Evolutionary conservation across 2,113 vertebrate species (phyloP).

Genomic region (Notiomystis cincta): DNA sequence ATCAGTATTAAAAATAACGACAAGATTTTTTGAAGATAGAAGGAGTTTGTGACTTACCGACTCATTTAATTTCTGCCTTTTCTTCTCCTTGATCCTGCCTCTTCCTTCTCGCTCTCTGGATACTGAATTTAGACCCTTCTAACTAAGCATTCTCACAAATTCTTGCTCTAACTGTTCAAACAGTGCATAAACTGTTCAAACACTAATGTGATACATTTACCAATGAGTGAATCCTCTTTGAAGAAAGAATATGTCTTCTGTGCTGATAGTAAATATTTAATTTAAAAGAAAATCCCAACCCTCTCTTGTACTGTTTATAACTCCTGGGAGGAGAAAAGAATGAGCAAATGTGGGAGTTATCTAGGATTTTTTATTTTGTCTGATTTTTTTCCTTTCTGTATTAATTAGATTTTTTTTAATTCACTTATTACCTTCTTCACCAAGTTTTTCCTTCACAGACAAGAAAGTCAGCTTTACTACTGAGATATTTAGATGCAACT

Average conservation of each 20-base stretch:
- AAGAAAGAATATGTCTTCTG: neutral
- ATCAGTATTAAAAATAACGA: neutral
- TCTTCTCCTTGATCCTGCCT: neutral
- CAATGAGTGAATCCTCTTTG: neutral
- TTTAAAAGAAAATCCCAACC: neutral
- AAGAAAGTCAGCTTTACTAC: neutral
- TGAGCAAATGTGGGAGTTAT: fast-evolving
- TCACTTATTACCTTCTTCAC: neutral
- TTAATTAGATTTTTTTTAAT: neutral
- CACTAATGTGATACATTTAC: neutral
- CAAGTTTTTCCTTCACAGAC: neutral
- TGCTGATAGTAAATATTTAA: neutral
- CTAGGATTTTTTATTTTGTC: neutral
- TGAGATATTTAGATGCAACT: neutral
- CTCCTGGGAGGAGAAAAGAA: neutral
- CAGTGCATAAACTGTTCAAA: neutral
- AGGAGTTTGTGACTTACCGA: neutral
- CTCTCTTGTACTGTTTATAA: neutral
- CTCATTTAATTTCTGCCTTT: neutral
- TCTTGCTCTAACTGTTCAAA: neutral
- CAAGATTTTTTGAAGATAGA: neutral
- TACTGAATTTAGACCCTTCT: neutral
- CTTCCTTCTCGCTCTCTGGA: neutral
- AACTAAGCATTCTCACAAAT: neutral
- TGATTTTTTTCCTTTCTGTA: neutral